Evolutionary conservation across 1,140 invertebrate species (phyloP).

Genomic region (Drosophila athabasca): DNA sequence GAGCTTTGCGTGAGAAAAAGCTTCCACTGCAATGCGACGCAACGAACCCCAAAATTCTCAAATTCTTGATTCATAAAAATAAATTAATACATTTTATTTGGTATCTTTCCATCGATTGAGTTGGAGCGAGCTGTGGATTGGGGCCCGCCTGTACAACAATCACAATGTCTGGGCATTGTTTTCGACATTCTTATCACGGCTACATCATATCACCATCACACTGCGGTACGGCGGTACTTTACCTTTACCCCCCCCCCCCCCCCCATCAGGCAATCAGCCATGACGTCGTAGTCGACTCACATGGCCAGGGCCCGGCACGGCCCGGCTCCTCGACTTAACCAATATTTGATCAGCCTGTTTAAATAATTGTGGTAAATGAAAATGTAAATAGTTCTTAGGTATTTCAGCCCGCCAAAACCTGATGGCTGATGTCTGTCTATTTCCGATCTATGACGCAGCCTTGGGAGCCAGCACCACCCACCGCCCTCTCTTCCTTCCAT

Average conservation of each 20-base stretch:
- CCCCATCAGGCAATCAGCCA: slow-evolving; percentile 30
- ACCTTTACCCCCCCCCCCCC: slow-evolving; percentile 22
- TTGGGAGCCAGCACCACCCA: not conserved
- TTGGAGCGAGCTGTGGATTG: slow-evolving; percentile 23
- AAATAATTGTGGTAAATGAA: slow-evolving; percentile 71
- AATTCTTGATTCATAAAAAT: slow-evolving; percentile 58
- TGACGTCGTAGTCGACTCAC: slow-evolving; percentile 46
- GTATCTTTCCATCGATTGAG: slow-evolving; percentile 66
- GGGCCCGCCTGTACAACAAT: slow-evolving; percentile 5
- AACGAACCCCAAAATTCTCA: not conserved
- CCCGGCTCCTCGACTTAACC: slow-evolving; percentile 18
- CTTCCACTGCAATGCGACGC: slow-evolving; percentile 64
- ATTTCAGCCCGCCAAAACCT: slow-evolving; percentile 46
- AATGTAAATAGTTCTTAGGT: slow-evolving; percentile 45
- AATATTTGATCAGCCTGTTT: slow-evolving; percentile 75
- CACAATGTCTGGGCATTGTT: slow-evolving; percentile 58
- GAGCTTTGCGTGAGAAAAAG: not conserved
- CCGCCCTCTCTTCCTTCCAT: too few relatives aligned
- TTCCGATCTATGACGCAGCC: slow-evolving; percentile 59
- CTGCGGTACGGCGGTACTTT: slow-evolving; percentile 21
- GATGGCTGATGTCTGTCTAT: slow-evolving; percentile 46
- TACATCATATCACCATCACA: slow-evolving; percentile 6
- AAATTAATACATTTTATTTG: slow-evolving; percentile 58
- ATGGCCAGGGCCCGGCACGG: slow-evolving; percentile 23
- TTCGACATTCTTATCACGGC: slow-evolving; percentile 11